A percentile compares a stretch with the other conserved stretches of the same genome.
phyloP scores from a whole-genome alignment of 2,113 vertebrate genomes.

The Leptobrachium leishanense region DNA sequence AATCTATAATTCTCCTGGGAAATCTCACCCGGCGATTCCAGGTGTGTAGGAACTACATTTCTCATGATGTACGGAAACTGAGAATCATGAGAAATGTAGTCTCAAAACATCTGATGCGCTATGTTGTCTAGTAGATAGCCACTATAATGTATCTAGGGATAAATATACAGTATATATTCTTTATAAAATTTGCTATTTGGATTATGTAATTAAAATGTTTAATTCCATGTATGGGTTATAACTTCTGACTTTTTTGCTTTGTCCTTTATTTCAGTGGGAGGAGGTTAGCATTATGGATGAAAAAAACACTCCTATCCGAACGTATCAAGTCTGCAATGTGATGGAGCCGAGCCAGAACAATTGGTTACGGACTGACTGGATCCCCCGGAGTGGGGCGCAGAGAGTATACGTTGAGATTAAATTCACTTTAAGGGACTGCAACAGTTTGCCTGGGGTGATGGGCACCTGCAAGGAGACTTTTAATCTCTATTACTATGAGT shows the following conservation, averaged over 20 bases:
- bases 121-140: too few species aligned
- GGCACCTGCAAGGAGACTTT: constrained; percentile 99
- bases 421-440: constrained; percentile 97
- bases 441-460: constrained; percentile 94
- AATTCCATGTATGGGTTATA: too few species aligned
- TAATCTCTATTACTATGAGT: constrained; percentile 96
- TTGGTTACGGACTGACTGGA: constrained; percentile 98
- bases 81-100: too few species aligned
- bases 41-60: too few species aligned
- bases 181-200: too few species aligned
- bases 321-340: constrained; percentile 97
- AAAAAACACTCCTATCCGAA: constrained; percentile 96
- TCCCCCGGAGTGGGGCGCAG: constrained; percentile 89
- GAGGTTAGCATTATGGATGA: constrained; percentile 99
- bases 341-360: constrained; percentile 98
- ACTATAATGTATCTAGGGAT: too few species aligned
- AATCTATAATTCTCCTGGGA: too few species aligned
- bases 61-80: too few species aligned
- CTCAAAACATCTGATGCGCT: too few species aligned
- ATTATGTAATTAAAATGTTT: too few species aligned
- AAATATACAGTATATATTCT: too few species aligned
- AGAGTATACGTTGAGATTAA: constrained; percentile 97
- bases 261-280: constrained; percentile 82
- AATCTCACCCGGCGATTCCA: too few species aligned
- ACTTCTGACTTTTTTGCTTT: constrained; percentile 30